Percentiles rank a stretch among this genome's conserved stretches.
Conservation (phyloP, 2,888 invertebrate genomes). For the Amphipoea oculea region DNA sequence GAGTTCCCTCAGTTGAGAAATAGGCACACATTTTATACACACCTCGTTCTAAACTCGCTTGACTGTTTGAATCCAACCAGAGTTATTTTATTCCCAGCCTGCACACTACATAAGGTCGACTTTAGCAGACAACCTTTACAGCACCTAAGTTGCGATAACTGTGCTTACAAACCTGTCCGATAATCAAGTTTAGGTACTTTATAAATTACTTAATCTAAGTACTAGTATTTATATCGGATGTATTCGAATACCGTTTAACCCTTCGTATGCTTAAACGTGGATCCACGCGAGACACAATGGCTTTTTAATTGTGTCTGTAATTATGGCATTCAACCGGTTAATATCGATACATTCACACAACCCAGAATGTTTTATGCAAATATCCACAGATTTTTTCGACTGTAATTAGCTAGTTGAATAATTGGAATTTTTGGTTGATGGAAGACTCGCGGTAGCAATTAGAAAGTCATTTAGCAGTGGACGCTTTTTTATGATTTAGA, state of each 20-base stretch:
- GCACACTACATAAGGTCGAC: not conserved
- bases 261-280: too few relatives aligned
- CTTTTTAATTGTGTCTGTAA: too few relatives aligned
- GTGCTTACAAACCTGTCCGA: slow-evolving; percentile 11
- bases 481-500: not conserved
- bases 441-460: slow-evolving; percentile 13
- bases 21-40: slow-evolving; percentile 8
- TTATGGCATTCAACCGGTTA: too few relatives aligned
- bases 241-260: not conserved
- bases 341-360: not conserved
- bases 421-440: slow-evolving; percentile 7
- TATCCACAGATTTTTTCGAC: not conserved
- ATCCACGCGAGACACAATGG: too few relatives aligned
- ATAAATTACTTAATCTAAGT: slow-evolving; percentile 11
- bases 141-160: slow-evolving; percentile 24
- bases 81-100: not conserved
- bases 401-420: slow-evolving; percentile 19
- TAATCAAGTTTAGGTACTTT: slow-evolving; percentile 11
- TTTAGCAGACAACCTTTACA: not conserved
- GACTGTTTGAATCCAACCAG: too few relatives aligned
- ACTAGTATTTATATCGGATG: not conserved
- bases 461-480: slow-evolving; percentile 27
- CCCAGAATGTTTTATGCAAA: not conserved
- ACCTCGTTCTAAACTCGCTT: too few relatives aligned
- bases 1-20: slow-evolving; percentile 22